These are phyloP conservation scores for Leucophenga montana DNA, from an alignment of 2,888 invertebrate genomes.

Conservation along the genomic window DNA sequence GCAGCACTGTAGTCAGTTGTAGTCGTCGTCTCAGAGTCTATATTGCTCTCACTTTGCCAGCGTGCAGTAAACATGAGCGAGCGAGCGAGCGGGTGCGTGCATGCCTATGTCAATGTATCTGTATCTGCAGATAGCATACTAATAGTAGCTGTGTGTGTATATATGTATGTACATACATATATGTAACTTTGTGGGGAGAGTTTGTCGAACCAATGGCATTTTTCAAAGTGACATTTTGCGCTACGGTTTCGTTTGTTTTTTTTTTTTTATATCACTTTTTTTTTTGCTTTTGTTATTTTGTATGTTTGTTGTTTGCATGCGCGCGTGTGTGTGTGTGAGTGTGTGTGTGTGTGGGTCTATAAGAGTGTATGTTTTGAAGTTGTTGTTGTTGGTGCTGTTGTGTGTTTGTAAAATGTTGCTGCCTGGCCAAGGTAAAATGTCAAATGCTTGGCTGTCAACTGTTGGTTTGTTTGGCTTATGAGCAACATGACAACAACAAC, in stretches of 20 bases:
- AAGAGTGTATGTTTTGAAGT: too few species aligned
- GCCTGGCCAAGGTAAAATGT: constrained; percentile 69
- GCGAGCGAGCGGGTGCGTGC: not conserved
- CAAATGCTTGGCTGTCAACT: constrained; percentile 69
- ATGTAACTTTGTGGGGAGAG: constrained; percentile 46
- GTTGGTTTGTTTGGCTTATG: constrained; percentile 48
- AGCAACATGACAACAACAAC: constrained; percentile 4
- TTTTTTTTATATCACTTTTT: constrained; percentile 57
- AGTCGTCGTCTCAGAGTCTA: constrained; percentile 19
- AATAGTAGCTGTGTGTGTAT: constrained; percentile 26
- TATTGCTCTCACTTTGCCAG: too few species aligned
- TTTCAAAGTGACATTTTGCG: constrained; percentile 71
- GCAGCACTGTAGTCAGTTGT: constrained; percentile 3
- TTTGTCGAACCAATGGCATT: constrained; percentile 70
- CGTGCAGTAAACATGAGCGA: constrained; percentile 6
- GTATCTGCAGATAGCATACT: constrained; percentile 3
- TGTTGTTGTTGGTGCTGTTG: too few species aligned
- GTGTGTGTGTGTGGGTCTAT: constrained; percentile 29
- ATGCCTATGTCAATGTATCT: constrained; percentile 25
- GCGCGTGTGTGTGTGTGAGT: constrained; percentile 17
- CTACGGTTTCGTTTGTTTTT: constrained; percentile 56
- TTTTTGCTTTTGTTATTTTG: constrained; percentile 20
- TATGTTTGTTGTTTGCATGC: constrained; percentile 10
- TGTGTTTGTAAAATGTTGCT: constrained; percentile 31
- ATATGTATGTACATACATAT: constrained; percentile 34